Evolutionary conservation across 2,797 vertebrate genomes (phyloP), one percentile per base, ranked within the genome.

Genomic region (Thaleichthys pacificus): DNA sequence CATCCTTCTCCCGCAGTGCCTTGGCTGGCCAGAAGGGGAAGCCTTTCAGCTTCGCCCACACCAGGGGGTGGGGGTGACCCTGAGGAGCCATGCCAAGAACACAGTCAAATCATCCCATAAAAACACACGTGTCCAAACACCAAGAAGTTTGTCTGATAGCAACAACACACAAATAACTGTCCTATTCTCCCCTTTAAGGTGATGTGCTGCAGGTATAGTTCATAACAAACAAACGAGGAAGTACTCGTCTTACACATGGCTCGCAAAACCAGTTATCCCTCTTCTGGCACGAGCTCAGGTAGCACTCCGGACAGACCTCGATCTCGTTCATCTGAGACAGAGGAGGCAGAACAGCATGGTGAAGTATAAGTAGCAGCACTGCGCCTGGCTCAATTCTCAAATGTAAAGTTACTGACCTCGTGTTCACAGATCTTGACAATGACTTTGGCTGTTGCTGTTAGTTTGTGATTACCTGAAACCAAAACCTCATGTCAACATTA

Each of bases 231-330:
- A 38, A 5, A 21, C 63, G 26, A 56, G 19, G 19, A 66, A 47
- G 32, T 4, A 24, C n/a, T 2, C 22, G 5, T 93, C 97, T 92
- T 95, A 99, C 97, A 95, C 97, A 99, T 88, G 97, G 97, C 87
- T 99, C 97, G 91, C 97, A 99, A 92, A 99, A 99, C 97, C 97
- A 99, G 93, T 98, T 99, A 76, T 99, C 97, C 82, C 97, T 93
- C 95, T 99, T 99, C 93, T 99, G 97, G 94, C 97, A 99, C 88
- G 97, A 93, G 84, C 97, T 97, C 90, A 99, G 92, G 84, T 99
- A 99, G 90, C 97, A 99, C 91, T 99, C 97, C 74, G 97, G 97
- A 92, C 97, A 99, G 24, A 99, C 97, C 92, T 99, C 97, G 58
- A 99, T 98, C 93, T 99, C 97, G 89, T 98, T 99, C 97, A 99